phyloP scores from a whole-genome alignment of 2,888 invertebrate species.

The Folsomia manolachei region DNA sequence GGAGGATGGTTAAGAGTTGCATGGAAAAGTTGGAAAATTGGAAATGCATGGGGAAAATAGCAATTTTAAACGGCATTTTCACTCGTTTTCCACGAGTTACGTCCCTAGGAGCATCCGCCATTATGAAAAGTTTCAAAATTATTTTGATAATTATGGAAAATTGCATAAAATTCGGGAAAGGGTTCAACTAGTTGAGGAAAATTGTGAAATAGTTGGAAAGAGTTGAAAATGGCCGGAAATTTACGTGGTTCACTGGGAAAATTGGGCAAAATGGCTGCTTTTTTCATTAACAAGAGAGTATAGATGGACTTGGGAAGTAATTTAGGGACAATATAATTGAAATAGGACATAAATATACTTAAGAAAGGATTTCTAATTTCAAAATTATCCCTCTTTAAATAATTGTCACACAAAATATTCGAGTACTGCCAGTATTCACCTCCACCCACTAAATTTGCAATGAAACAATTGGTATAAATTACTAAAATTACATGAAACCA shows the following conservation, averaged over 20 bases:
- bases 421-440: no score
- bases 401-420: no score
- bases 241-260: not conserved
- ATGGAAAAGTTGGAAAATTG: not conserved
- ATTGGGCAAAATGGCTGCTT: slow-evolving; percentile 16
- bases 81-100: slow-evolving; percentile 2
- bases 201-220: not conserved
- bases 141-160: slow-evolving; percentile 5
- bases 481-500: no score
- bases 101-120: slow-evolving; percentile 17
- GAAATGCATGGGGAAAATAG: not conserved
- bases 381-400: no score
- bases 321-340: no score
- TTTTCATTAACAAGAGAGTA: no score
- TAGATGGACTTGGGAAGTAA: no score
- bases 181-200: not conserved
- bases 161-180: slow-evolving; percentile 7
- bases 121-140: slow-evolving; percentile 15
- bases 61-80: not conserved
- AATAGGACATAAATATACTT: no score
- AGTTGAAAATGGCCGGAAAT: not conserved
- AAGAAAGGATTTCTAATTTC: no score
- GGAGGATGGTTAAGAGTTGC: not conserved
- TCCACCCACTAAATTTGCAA: no score
- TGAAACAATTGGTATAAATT: no score